Evolutionary conservation across 2,113 vertebrate species (phyloP).

Genomic region (Amblyornis subalaris): DNA sequence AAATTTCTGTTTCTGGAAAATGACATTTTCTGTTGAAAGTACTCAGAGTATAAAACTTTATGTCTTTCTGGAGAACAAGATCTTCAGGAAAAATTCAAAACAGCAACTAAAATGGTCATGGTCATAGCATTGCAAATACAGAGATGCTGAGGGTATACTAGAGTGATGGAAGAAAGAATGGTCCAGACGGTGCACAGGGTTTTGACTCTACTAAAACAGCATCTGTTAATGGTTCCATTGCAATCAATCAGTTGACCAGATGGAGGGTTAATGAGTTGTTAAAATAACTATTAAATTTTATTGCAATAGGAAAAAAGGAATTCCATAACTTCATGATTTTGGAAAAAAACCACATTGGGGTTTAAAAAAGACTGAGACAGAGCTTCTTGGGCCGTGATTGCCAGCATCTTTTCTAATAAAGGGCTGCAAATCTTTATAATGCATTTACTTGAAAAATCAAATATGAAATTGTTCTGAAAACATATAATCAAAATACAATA

Average conservation of each 20-base stretch:
- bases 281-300: neutral
- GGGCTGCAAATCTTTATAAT: neutral
- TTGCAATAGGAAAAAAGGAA: neutral
- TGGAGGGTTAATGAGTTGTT: neutral
- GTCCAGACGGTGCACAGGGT: neutral
- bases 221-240: neutral
- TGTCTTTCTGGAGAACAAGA: neutral
- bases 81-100: neutral
- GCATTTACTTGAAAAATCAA: neutral
- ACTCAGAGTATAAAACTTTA: neutral
- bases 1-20: neutral
- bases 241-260: neutral
- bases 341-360: rapidly evolving
- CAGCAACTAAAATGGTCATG: neutral
- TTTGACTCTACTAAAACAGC: neutral
- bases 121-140: neutral
- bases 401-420: neutral
- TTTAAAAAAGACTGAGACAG: neutral
- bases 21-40: neutral
- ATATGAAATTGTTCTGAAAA: neutral
- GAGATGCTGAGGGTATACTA: neutral
- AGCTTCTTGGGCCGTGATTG: rapidly evolving
- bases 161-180: neutral
- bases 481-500: neutral
- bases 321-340: neutral